These are phyloP conservation scores for Melieria crassipennis DNA, from an alignment of 2,888 invertebrate species.

Conservation along the genomic window DNA sequence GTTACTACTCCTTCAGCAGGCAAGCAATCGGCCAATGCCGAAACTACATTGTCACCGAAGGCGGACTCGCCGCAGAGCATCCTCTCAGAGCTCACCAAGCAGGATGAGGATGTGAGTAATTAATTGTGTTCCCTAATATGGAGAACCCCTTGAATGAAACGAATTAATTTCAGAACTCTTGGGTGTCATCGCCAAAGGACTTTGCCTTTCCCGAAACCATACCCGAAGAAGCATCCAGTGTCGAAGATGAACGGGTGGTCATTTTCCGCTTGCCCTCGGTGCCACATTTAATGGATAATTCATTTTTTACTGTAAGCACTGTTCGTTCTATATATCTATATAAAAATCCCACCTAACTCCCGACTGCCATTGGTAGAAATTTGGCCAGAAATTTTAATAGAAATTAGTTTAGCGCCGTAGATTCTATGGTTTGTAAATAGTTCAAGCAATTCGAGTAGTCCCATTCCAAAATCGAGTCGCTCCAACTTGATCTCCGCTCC, in stretches of 20 bases:
- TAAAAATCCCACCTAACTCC: not conserved
- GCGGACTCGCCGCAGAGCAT: constrained; percentile 64
- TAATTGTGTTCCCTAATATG: constrained; percentile 15
- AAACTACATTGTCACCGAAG: constrained; percentile 60
- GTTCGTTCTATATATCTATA: not conserved
- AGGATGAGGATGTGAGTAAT: constrained; percentile 62
- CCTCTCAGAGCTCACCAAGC: constrained; percentile 59
- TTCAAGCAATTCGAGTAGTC: not conserved
- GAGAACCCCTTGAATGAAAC: constrained; percentile 6
- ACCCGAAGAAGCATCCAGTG: constrained; percentile 91
- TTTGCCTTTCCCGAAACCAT: constrained; percentile 91
- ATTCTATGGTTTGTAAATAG: not conserved
- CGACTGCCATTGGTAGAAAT: not conserved
- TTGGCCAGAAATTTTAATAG: constrained; percentile 20
- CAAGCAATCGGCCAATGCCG: constrained; percentile 58
- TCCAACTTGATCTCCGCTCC: not conserved
- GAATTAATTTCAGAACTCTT: constrained; percentile 68
- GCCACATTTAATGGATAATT: constrained; percentile 78
- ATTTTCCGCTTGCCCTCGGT: constrained; percentile 85
- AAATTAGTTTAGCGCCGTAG: not conserved
- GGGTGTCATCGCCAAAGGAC: constrained; percentile 89
- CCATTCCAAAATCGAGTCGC: not conserved
- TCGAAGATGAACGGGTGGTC: constrained; percentile 92
- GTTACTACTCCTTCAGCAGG: constrained; percentile 40
- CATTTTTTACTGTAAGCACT: constrained; percentile 77